A percentile compares a stretch with the other conserved stretches of the same genome.
Conservation (phyloP, 2,888 invertebrate species). For the Macrostomum cliftonense region DNA sequence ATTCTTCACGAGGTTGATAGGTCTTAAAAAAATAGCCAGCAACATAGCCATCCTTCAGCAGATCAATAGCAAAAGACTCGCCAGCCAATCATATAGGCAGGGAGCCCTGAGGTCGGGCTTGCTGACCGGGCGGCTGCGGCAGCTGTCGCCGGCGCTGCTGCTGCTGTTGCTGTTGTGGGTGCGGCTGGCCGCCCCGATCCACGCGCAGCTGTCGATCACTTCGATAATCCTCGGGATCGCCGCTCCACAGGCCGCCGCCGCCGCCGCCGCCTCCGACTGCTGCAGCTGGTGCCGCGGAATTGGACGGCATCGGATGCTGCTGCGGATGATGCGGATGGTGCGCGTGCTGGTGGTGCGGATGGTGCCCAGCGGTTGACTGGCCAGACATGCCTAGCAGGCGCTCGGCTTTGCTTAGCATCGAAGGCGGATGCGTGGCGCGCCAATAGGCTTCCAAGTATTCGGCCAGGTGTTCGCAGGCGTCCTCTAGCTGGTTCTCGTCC, state of each 20-base stretch:
- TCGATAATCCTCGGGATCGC: conserved; percentile 10
- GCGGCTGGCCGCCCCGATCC: neutral
- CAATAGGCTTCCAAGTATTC: conserved; percentile 94
- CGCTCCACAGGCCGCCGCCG: conserved; percentile 1
- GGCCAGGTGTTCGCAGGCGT: conserved; percentile 93
- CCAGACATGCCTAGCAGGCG: conserved; percentile 4
- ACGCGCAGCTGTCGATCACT: conserved; percentile 8
- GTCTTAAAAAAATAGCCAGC: too few species aligned
- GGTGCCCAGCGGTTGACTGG: neutral
- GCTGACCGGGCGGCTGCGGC: too few species aligned
- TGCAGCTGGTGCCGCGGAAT: too few species aligned
- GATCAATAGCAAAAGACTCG: too few species aligned
- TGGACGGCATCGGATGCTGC: neutral
- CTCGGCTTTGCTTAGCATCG: conserved; percentile 12
- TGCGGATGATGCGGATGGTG: neutral
- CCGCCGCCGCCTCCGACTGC: neutral
- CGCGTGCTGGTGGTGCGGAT: too few species aligned
- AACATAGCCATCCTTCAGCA: too few species aligned
- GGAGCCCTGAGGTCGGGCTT: too few species aligned
- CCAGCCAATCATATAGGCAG: too few species aligned
- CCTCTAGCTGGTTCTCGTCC: conserved; percentile 96
- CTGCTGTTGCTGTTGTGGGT: too few species aligned
- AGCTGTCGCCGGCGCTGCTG: too few species aligned
- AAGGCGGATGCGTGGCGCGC: conserved; percentile 82
- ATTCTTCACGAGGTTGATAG: too few species aligned